Conservation (phyloP, 2,797 vertebrate genomes). For the Eulemur coronatus region DNA sequence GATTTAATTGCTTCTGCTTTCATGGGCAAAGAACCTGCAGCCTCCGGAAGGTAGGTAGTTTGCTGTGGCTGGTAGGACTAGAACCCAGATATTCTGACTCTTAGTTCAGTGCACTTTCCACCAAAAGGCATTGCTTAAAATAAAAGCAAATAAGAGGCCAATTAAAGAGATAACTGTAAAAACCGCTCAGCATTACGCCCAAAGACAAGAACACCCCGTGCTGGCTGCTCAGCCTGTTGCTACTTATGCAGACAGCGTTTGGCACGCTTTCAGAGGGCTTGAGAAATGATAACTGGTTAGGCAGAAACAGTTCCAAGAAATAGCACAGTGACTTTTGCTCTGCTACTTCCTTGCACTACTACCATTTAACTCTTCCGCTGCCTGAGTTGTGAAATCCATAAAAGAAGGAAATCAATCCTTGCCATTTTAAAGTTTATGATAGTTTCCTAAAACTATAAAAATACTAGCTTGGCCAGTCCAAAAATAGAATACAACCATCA, state of each 20-base stretch:
- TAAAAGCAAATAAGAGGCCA: conserved; percentile 56
- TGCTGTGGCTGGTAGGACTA: background rate
- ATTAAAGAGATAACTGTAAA: conserved; percentile 55
- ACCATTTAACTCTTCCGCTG: conserved; percentile 54
- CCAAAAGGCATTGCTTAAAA: conserved; percentile 60
- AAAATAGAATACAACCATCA: background rate
- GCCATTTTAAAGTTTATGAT: background rate
- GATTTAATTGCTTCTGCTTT: background rate
- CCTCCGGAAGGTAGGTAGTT: background rate
- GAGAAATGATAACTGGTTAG: conserved; percentile 60
- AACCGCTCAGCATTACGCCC: background rate
- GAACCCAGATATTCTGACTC: background rate
- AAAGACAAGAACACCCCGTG: background rate
- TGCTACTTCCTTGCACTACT: conserved; percentile 8
- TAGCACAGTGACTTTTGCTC: conserved; percentile 65
- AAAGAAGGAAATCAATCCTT: background rate
- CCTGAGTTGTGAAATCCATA: background rate
- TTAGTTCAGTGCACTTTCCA: background rate
- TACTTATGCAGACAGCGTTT: conserved; percentile 27
- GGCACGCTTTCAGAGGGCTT: conserved; percentile 47
- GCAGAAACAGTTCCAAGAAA: conserved; percentile 68
- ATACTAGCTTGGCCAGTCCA: background rate
- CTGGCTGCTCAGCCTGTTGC: background rate
- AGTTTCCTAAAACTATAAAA: background rate
- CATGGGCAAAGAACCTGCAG: rapidly evolving